Conservation (phyloP, 1,140 invertebrate genomes). For the Drosophila watanabei region DNA sequence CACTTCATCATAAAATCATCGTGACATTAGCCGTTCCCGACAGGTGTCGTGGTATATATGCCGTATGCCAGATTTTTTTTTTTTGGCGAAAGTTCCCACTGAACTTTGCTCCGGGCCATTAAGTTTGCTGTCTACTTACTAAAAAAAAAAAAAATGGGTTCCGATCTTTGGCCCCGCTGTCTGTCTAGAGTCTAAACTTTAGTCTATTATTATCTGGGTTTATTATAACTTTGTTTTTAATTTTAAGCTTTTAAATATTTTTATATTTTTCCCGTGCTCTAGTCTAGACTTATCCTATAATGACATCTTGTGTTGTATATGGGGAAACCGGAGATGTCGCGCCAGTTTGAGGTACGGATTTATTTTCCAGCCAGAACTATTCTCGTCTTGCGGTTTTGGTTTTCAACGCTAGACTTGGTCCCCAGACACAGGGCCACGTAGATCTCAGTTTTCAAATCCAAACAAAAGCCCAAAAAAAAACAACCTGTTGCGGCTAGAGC, state of each 20-base stretch:
- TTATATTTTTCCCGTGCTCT: not conserved
- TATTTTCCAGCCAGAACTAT: conserved; percentile 33
- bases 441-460: conserved; percentile 45
- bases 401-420: conserved; percentile 36
- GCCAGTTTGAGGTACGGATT: conserved; percentile 20
- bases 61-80: conserved; percentile 10
- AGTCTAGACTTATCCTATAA: conserved; percentile 22
- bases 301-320: not conserved
- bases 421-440: conserved; percentile 25
- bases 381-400: conserved; percentile 49
- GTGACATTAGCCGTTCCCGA: conserved; percentile 30
- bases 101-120: conserved; percentile 37
- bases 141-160: not conserved
- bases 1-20: conserved; percentile 17
- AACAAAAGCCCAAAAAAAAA: conserved; percentile 30
- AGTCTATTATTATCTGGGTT: not conserved
- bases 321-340: conserved; percentile 38
- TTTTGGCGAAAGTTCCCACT: conserved; percentile 41
- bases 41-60: conserved; percentile 20
- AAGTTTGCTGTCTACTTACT: conserved; percentile 1
- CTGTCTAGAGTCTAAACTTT: not conserved
- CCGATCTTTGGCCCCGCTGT: conserved; percentile 35
- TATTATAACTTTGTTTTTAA: not conserved
- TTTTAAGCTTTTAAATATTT: not conserved
- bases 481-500: conserved; percentile 23